Evolutionary conservation across 2,113 vertebrate species (phyloP).

Genomic region (Scolopax mira): DNA sequence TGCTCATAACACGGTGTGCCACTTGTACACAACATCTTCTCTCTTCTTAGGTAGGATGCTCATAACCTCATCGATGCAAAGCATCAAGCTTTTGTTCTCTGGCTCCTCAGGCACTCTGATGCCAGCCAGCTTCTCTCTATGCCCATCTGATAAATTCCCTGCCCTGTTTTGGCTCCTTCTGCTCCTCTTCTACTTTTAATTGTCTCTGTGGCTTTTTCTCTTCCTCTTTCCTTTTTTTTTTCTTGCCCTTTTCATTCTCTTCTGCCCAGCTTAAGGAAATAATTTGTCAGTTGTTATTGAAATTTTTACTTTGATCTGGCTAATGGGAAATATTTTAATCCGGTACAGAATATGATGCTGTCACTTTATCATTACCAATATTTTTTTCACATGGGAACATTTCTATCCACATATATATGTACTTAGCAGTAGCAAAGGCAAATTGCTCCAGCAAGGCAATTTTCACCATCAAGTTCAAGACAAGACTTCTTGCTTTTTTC

Average conservation of each 20-base stretch:
- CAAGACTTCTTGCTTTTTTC: not conserved
- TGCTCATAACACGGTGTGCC: not conserved
- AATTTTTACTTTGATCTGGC: constrained; percentile 36
- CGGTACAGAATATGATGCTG: not conserved
- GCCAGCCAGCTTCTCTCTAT: not conserved
- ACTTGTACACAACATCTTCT: not conserved
- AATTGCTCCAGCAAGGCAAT: not conserved
- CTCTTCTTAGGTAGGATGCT: not conserved
- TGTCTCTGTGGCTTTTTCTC: constrained; percentile 5
- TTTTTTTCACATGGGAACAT: not conserved
- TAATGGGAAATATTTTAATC: constrained; percentile 22
- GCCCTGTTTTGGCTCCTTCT: not conserved
- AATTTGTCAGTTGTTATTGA: not conserved
- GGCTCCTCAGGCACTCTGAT: not conserved
- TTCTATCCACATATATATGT: not conserved
- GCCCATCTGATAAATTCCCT: constrained; percentile 9
- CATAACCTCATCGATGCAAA: not conserved
- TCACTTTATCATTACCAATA: not conserved
- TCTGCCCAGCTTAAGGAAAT: constrained; percentile 12
- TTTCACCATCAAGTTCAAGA: not conserved
- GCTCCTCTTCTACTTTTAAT: constrained; percentile 1
- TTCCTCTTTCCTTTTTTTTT: not conserved
- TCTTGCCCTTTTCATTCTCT: constrained; percentile 6
- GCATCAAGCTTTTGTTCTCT: not conserved
- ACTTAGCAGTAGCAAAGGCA: not conserved